Percentiles rank a stretch among this genome's conserved stretches.
Evolutionary conservation across 2,888 invertebrate genomes (phyloP).

Genomic region (Latheticus oryzae): DNA sequence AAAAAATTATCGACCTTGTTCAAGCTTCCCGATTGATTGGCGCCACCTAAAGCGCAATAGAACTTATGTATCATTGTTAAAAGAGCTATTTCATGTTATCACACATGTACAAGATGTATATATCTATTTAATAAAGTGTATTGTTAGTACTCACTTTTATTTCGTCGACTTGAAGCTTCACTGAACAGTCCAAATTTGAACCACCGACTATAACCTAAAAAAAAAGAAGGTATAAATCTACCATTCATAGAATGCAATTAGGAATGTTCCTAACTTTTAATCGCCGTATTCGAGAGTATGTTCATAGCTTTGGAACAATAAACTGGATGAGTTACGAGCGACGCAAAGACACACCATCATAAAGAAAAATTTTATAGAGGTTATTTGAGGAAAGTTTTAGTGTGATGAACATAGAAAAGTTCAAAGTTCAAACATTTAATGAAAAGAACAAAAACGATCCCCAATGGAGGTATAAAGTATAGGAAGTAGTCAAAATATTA

Average conservation of each 20-base stretch:
- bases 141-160: constrained; percentile 75
- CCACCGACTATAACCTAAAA: constrained; percentile 80
- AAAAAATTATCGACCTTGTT: constrained; percentile 52
- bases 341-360: background rate
- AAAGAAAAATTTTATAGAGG: constrained; percentile 12
- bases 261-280: constrained; percentile 11
- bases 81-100: constrained; percentile 58
- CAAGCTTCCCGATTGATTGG: constrained; percentile 58
- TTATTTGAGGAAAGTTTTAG: too few species aligned
- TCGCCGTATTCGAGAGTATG: constrained; percentile 2
- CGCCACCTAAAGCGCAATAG: constrained; percentile 52
- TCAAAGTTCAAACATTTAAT: constrained; percentile 3
- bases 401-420: constrained; percentile 1
- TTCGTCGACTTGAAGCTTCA: constrained; percentile 72
- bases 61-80: constrained; percentile 55
- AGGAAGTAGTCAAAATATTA: too few species aligned
- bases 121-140: constrained; percentile 63
- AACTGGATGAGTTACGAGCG: constrained; percentile 5
- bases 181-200: constrained; percentile 79
- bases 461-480: too few species aligned
- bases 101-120: constrained; percentile 61
- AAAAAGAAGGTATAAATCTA: background rate
- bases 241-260: constrained; percentile 14
- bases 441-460: background rate
- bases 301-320: constrained; percentile 16